Conservation (phyloP, 2,888 invertebrate genomes). For the Dusona sp. region DNA sequence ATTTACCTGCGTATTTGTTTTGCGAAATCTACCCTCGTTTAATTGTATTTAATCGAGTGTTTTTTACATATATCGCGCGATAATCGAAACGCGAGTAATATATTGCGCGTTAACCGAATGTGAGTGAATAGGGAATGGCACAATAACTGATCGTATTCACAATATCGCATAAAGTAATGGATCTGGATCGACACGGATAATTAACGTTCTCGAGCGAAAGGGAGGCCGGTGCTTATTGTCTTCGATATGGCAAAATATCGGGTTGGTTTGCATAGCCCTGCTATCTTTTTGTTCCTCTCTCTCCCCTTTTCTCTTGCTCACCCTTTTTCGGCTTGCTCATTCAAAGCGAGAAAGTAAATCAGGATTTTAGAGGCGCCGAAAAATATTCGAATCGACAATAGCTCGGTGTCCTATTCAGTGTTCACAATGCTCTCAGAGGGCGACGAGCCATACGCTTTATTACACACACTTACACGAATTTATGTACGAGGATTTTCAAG, state of each 20-base stretch:
- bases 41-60: neutral
- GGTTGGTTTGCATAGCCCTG: constrained; percentile 17
- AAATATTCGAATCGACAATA: constrained; percentile 67
- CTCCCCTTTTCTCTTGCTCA: neutral
- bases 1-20: neutral
- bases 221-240: constrained; percentile 38
- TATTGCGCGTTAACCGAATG: neutral
- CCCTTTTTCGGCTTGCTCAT: neutral
- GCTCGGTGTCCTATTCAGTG: constrained; percentile 71
- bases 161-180: neutral
- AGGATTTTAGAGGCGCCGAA: constrained; percentile 48
- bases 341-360: constrained; percentile 44
- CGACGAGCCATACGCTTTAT: constrained; percentile 48
- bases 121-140: neutral
- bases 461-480: constrained; percentile 54
- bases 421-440: constrained; percentile 70
- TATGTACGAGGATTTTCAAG: constrained; percentile 15
- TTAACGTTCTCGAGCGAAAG: constrained; percentile 16
- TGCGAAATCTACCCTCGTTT: neutral
- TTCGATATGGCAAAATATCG: constrained; percentile 52
- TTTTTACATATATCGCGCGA: neutral
- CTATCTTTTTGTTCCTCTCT: constrained; percentile 8
- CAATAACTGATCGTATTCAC: constrained; percentile 10
- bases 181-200: constrained; percentile 37
- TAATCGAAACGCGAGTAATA: neutral